Conservation (phyloP, 2,888 invertebrate species). For the Diarsia dahlii region DNA sequence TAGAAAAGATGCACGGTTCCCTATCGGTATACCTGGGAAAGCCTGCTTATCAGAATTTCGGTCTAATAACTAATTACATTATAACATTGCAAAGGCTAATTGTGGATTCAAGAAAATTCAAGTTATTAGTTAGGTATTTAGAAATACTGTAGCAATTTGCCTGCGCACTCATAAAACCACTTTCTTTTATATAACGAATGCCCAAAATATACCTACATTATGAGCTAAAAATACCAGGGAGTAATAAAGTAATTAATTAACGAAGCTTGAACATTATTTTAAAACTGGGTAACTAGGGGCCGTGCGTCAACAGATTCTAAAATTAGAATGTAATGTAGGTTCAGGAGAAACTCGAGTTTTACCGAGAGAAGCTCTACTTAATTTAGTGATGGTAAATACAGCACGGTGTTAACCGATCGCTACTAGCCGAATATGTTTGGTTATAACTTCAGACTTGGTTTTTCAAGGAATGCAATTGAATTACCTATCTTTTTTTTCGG, state of each 20-base stretch:
- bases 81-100: background rate
- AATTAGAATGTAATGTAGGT: background rate
- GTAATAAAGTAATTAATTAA: constrained; percentile 3
- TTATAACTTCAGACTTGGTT: background rate
- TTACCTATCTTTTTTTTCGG: background rate
- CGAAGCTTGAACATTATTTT: constrained; percentile 3
- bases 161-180: too few relatives aligned
- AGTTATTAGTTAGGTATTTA: background rate
- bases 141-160: background rate
- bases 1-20: too few relatives aligned
- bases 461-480: background rate
- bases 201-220: constrained; percentile 8
- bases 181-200: background rate
- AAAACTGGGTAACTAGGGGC: background rate
- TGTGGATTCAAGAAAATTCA: background rate
- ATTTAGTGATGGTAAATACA: background rate
- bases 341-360: background rate
- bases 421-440: background rate
- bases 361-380: background rate
- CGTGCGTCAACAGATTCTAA: background rate
- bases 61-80: background rate
- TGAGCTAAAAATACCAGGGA: constrained; percentile 6
- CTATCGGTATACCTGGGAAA: background rate
- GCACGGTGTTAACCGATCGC: background rate
- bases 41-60: background rate